Base-by-base conservation (phyloP, 1,140 invertebrate species). In the Andricus grossulariae region DNA sequence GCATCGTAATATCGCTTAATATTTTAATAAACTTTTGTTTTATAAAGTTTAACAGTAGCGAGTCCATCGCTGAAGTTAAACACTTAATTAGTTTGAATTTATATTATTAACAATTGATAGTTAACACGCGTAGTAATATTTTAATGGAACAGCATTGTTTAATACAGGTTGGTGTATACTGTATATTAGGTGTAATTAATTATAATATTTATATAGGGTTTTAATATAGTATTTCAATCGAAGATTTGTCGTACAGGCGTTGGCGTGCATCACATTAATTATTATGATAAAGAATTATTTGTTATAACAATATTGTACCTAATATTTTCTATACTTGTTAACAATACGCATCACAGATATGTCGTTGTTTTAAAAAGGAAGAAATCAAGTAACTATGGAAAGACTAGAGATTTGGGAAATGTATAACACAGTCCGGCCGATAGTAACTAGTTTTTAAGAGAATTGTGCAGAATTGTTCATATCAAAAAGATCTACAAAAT, bases 271-370 rank as follows among this genome's bases (percentile, higher is more conserved):
- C 73, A 39, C 39, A 66, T 32, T 60, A 25, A 66, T 66, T 57
- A 55, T 51, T 51, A 66, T 11, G 25, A 55, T 73, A 19, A 77
- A 75, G 50, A 72, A 55, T 70, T 32, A 66, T 73, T 74, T 55
- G 51, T 49, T 51, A 71, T 51, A 52, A 71, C 49, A 50, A 75
- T 81, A 81, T 75, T 60, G 72, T 83, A 77, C 72, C 76, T 75
- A 71, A 78, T 51, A 54, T 82, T 82, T 15, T 82, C 79, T 81
- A 52, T 84, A 21, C 45, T 78, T 71, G 25, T 84, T 85, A 81
- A 79, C 78, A 85, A 83, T 85, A 81, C 75, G 80, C 82, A 87
- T 87, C 86, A 86, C 86, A 87, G 86, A 87, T 87, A 87, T 86
- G 80, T 87, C 86, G 85, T 87, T 87, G 86, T 87, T 82, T 85